Conservation (phyloP, 2,888 invertebrate genomes). For the Hecatera dysodea region DNA sequence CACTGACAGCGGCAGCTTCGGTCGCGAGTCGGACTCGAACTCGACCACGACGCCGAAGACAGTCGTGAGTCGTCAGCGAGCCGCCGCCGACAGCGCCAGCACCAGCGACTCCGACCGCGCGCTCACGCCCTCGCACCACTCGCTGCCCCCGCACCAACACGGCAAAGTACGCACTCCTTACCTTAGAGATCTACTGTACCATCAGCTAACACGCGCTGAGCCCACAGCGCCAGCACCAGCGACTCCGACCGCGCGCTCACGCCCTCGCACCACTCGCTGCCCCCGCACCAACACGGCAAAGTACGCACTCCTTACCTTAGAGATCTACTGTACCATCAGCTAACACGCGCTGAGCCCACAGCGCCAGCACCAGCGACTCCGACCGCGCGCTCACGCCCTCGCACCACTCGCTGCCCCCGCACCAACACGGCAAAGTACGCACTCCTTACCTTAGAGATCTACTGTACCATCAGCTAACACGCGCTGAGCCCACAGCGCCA, state of each 20-base stretch:
- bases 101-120: constrained; percentile 91
- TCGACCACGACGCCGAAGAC: constrained; percentile 94
- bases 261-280: constrained; percentile 83
- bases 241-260: constrained; percentile 79
- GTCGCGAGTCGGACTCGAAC: constrained; percentile 95
- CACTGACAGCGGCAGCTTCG: constrained; percentile 91
- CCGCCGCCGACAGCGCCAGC: constrained; percentile 84
- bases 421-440: constrained; percentile 65
- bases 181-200: constrained; percentile 12
- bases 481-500: constrained; percentile 72
- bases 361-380: constrained; percentile 88
- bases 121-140: constrained; percentile 87
- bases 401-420: constrained; percentile 78
- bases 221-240: constrained; percentile 84
- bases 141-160: constrained; percentile 71
- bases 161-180: constrained; percentile 55
- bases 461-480: neutral
- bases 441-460: constrained; percentile 17
- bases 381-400: constrained; percentile 75
- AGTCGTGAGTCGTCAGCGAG: constrained; percentile 92
- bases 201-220: neutral
- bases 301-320: constrained; percentile 44
- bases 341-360: constrained; percentile 59
- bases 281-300: constrained; percentile 67
- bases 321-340: neutral